Evolutionary conservation across 1,140 invertebrate genomes (phyloP).

Genomic region (Steinernema feltiae): DNA sequence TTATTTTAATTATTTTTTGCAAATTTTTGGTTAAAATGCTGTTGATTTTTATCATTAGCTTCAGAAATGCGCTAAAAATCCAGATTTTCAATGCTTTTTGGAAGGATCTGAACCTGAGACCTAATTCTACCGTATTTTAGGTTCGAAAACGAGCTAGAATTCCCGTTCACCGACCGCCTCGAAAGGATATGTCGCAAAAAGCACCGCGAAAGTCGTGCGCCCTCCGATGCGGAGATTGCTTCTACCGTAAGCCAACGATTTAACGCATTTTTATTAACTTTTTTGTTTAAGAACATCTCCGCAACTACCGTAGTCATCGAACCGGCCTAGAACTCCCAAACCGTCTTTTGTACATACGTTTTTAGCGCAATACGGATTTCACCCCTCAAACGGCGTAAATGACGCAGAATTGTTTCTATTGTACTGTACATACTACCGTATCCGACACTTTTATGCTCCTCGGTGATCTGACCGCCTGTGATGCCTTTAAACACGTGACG

Average conservation of each 20-base stretch:
- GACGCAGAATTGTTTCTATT: neutral
- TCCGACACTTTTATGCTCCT: neutral
- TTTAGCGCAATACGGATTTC: neutral
- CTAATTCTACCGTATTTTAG: no score
- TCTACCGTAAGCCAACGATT: neutral
- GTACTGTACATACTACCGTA: neutral
- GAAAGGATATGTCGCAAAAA: neutral
- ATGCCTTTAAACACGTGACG: slow-evolving; percentile 15
- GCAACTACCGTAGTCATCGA: neutral
- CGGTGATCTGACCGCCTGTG: neutral
- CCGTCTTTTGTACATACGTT: neutral
- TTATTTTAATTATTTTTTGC: slow-evolving; percentile 14
- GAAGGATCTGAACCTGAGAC: no score
- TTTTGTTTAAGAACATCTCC: neutral
- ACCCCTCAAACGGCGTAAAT: neutral
- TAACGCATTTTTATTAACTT: neutral
- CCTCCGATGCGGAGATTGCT: neutral
- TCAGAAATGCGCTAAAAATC: no score
- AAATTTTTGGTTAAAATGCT: no score
- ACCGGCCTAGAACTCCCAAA: neutral
- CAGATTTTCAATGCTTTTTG: no score
- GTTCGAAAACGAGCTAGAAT: slow-evolving; percentile 15
- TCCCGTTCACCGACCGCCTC: neutral
- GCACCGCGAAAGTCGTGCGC: neutral
- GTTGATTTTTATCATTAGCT: no score